Evolutionary conservation across 2,113 vertebrate species (phyloP), one percentile per base, ranked within the genome.

Genomic region (Microcebus ravelobensis): DNA sequence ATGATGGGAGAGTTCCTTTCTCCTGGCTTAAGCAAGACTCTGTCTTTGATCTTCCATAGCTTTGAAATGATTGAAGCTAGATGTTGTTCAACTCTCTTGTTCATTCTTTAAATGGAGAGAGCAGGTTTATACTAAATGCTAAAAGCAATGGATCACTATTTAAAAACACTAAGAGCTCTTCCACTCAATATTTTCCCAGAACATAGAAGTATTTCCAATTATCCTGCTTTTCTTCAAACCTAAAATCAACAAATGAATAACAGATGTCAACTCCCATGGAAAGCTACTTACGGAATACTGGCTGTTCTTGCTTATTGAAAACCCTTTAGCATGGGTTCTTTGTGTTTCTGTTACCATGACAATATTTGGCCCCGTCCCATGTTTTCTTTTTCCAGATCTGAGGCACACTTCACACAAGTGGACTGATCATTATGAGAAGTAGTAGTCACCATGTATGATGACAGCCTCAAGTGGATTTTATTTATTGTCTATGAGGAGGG

Each of bases 241-340:
- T 97, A 97, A 96, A 98, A 98, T 98, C 96, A 98, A 97, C 94
- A 99, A 98, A 99, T 98, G 98, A 98, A 96, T 98, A 99, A 98
- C 98, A 99, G 98, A 99, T 99, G 98, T 98, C 98, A 98, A 95
- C 39, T 98, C 98, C 97, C 98, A 92, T 96, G 98, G 98, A 98
- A 97, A 97, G 93, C 96, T 97, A 96, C 98, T 98, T 98, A 96
- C 81, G 95, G 96, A 98, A 98, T 96, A 90, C 96, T 98, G 98
- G 93, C 96, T 98, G 94, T 92, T 98, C 90, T 98, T 97, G 90
- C 97, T 98, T 98, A 97, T 96, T 98, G 97, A 97, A 98, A 98
- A 98, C 84, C 45, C 79, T 98, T 98, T 96, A 98, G 96, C 97
- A 96, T 77, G 15, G 95, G 97, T 98, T 98, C 98, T 97, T 95